Percentiles rank a stretch among this genome's conserved stretches.
These are phyloP conservation scores for Bimastos eiseni DNA, from an alignment of 2,888 invertebrate species.

Conservation along the genomic window DNA sequence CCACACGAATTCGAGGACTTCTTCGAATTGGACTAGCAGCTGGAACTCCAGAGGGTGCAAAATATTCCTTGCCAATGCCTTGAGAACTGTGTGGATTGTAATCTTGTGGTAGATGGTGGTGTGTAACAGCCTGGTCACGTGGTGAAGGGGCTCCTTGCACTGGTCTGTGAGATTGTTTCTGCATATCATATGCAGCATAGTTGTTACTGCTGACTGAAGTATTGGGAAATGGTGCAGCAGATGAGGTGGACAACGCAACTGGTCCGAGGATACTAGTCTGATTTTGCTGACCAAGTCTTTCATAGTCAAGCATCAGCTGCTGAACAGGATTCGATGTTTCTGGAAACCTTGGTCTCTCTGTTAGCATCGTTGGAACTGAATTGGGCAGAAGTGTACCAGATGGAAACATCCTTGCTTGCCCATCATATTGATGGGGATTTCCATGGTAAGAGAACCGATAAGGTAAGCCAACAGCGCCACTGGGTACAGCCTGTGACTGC, in stretches of 20 bases:
- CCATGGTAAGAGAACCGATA: constrained; percentile 13
- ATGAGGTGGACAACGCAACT: background rate
- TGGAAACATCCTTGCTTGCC: background rate
- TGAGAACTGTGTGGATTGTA: background rate
- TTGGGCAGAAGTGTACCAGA: background rate
- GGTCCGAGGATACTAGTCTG: constrained; percentile 3
- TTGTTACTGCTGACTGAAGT: background rate
- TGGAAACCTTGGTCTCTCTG: constrained; percentile 15
- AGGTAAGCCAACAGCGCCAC: background rate
- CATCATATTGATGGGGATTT: constrained; percentile 9
- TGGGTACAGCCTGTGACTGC: background rate
- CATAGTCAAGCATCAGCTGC: constrained; percentile 22
- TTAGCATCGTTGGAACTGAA: background rate
- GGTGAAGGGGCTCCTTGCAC: background rate
- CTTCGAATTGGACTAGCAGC: background rate
- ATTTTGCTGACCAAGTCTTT: background rate
- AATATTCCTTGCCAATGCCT: background rate
- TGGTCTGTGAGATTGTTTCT: background rate
- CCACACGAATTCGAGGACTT: constrained; percentile 1
- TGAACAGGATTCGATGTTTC: constrained; percentile 18
- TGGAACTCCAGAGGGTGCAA: background rate
- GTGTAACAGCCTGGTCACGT: background rate
- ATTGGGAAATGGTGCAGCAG: background rate
- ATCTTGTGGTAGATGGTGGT: background rate
- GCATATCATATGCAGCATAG: background rate